Evolutionary conservation across 2,888 invertebrate genomes (phyloP).

Genomic region (Eudasyphora cyanicolor): DNA sequence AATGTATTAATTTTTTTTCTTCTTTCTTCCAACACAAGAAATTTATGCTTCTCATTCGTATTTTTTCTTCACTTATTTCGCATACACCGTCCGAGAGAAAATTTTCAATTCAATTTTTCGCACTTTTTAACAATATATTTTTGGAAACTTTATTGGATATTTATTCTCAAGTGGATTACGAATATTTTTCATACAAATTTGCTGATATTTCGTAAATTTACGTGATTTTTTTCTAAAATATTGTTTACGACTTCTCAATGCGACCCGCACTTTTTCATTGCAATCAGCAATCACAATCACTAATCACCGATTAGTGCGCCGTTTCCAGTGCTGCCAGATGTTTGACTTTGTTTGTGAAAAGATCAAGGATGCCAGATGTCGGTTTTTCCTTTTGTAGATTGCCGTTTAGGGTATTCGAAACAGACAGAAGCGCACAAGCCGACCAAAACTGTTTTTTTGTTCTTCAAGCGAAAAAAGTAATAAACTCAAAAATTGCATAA

Average conservation of each 20-base stretch:
- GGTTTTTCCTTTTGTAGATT: too few species aligned
- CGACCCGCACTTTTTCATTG: slow-evolving; percentile 71
- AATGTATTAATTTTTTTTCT: slow-evolving; percentile 47
- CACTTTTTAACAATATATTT: slow-evolving; percentile 61
- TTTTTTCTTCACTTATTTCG: slow-evolving; percentile 58
- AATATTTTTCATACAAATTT: slow-evolving; percentile 52
- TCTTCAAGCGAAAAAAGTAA: too few species aligned
- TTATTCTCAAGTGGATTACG: slow-evolving; percentile 36
- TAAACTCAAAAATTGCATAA: too few species aligned
- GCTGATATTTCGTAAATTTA: slow-evolving; percentile 64
- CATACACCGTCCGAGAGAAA: slow-evolving; percentile 57
- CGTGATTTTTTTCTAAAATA: slow-evolving; percentile 69
- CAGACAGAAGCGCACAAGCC: too few species aligned
- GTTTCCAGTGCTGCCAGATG: neutral
- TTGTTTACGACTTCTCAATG: slow-evolving; percentile 69
- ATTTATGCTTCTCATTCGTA: slow-evolving; percentile 49
- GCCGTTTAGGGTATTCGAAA: too few species aligned
- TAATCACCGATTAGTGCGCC: too few species aligned
- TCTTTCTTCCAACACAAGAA: slow-evolving; percentile 54
- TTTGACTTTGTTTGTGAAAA: neutral
- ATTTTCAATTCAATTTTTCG: slow-evolving; percentile 58
- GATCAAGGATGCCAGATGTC: too few species aligned
- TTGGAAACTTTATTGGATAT: slow-evolving; percentile 59
- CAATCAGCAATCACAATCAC: slow-evolving; percentile 69
- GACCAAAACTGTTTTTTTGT: too few species aligned